Evolutionary conservation across 1,140 invertebrate species (phyloP), one percentile per base, ranked within the genome.

Genomic region (Diachasma alloeum): DNA sequence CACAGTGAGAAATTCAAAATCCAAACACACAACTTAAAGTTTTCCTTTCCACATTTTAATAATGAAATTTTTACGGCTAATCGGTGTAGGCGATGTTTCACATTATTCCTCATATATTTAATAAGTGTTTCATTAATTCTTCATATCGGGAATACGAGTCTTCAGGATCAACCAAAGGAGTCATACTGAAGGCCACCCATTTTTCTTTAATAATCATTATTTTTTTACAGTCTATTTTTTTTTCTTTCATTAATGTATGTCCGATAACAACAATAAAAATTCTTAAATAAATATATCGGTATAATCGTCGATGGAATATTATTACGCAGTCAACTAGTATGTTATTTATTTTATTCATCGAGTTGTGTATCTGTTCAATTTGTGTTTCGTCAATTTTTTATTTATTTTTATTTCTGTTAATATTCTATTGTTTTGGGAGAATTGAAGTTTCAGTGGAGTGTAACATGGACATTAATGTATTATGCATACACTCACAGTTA

Each of bases 241-340:
- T 76, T 75, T 48, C 19, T 87, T 77, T 78, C 72, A 79, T 82
- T 87, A 84, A 86, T 86, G 83, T 83, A 83, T 85, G 81, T 87
- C 86, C 82, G 85, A 85, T 86, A 87, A 87, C 84, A 87, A 84
- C 81, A 87, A 88, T 88, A 87, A 88, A 88, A 88, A 87, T 87
- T 87, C 84, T 88, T 88, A 88, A 88, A 87, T 87, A 87, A 87
- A 87, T 87, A 87, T 86, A 86, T 87, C 80, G 82, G 82, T 83
- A 83, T 86, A 85, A 85, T 87, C 80, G 82, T 84, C 81, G 84
- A 85, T 87, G 84, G 85, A 87, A 87, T 87, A 87, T 84, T 85
- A 81, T 85, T 86, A 85, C 79, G 86, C 83, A 86, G 83, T 86
- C 83, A 87, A 86, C 85, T 87, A 86, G 80, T 82, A 76, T 85